phyloP scores from a whole-genome alignment of 2,113 vertebrate genomes.

The Epinephelus moara region DNA sequence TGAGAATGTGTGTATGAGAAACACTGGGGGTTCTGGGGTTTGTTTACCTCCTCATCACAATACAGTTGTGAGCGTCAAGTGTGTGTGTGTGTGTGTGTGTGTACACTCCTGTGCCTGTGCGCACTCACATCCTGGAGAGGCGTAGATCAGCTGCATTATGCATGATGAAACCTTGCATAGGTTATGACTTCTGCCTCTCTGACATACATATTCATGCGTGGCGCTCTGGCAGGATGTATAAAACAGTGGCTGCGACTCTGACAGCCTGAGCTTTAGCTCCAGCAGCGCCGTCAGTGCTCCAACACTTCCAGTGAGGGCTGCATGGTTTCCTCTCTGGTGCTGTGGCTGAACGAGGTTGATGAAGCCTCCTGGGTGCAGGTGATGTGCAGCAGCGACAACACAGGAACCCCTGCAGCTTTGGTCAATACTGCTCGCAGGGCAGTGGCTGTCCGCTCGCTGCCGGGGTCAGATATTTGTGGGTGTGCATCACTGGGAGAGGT shows the following conservation, averaged over 20 bases:
- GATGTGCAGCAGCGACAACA: conserved; percentile 39
- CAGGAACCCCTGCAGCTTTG: conserved; percentile 41
- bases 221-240: conserved; percentile 79
- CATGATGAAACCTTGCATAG: conserved; percentile 85
- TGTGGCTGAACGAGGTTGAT: conserved; percentile 64
- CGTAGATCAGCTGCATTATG: conserved; percentile 83
- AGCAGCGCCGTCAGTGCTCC: conserved; percentile 53
- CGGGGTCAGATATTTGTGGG: background rate
- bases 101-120: conserved; percentile 25
- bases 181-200: conserved; percentile 81
- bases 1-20: conserved; percentile 51
- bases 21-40: conserved; percentile 60
- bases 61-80: conserved; percentile 53
- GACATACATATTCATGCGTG: conserved; percentile 83
- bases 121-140: conserved; percentile 70
- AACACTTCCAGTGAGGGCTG: conserved; percentile 56
- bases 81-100: conserved; percentile 36
- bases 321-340: conserved; percentile 34
- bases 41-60: conserved; percentile 77
- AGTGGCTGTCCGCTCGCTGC: conserved; percentile 22
- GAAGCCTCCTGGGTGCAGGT: conserved; percentile 72
- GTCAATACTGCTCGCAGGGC: conserved; percentile 36
- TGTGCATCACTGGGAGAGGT: background rate
- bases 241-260: conserved; percentile 78
- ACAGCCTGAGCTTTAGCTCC: conserved; percentile 68